Evolutionary conservation across 2,113 vertebrate species (phyloP), one percentile per base, ranked within the genome.

Genomic region (Vimba vimba): DNA sequence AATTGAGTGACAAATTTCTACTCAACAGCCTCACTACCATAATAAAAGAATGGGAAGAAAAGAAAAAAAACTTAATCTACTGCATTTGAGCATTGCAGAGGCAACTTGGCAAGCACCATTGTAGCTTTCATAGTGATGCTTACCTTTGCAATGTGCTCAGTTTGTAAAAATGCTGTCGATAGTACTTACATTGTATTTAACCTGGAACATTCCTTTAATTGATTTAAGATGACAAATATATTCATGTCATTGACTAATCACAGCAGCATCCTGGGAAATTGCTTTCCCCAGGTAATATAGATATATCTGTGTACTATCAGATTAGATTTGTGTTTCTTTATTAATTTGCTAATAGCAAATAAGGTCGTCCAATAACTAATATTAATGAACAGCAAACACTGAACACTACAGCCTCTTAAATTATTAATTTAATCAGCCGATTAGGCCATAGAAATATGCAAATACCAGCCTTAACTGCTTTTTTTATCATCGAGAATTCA

Each of bases 291-390:
- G 64, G 64, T 43, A n/a, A n/a, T 73, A 6, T 23, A 73, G 21
- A 43, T 11, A 39, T 43, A 19, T 71, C 0, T 71, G 9, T 71
- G 68, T 43, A 39, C 9, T 71, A 21, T 39, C 1, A 23, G 19
- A 69, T 71, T 43, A 6, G 19, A 43, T 71, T 71, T 43, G 8
- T 39, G 8, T 36, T 33, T 77, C 0, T 55, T 50, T 57, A 77
- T 57, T 77, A 21, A 27, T 77, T 30, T 78, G 27, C 27, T 55
- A 4, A 77, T 57, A 52, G 25, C 47, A 77, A 77, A 77, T 57
- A 57, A 77, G 27, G 25, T 1, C 25, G 11, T 77, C 25, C 33
- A 12, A 36, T 36, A 2, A 59, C 30, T 78, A 6, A 36, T 78
- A 30, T 52, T 78, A 60, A 79, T 60, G 33, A 79, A n/a, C 77